These are phyloP conservation scores for Agrotis clavis DNA, from an alignment of 2,888 invertebrate species.

Conservation along the genomic window DNA sequence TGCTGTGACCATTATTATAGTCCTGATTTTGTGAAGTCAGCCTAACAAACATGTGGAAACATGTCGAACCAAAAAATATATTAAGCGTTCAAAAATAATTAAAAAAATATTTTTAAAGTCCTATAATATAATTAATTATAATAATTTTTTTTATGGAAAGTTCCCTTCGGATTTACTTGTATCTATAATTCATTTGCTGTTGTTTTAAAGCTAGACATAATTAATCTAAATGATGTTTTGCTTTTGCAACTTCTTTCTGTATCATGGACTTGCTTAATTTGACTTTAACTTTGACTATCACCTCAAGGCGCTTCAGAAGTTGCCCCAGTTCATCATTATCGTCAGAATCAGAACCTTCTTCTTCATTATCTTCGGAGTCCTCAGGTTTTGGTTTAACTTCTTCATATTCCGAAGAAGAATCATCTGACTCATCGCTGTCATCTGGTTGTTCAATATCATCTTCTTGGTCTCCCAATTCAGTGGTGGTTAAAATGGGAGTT, in stretches of 20 bases:
- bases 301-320: conserved; percentile 80
- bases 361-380: background rate
- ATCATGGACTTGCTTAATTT: conserved; percentile 77
- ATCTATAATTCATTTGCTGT: no score
- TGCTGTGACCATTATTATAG: no score
- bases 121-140: no score
- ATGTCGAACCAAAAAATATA: no score
- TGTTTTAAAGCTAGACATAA: no score
- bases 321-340: conserved; percentile 75
- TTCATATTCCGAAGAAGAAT: conserved; percentile 47
- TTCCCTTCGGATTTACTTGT: no score
- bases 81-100: no score
- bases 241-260: conserved; percentile 52
- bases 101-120: no score
- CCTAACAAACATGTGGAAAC: no score
- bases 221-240: background rate
- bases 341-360: conserved; percentile 52
- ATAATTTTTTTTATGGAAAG: no score
- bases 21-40: no score
- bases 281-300: conserved; percentile 84
- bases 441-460: background rate
- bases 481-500: background rate
- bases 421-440: conserved; percentile 6
- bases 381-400: no score
- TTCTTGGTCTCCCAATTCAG: background rate